These are phyloP conservation scores for Papilio glaucus DNA, from an alignment of 1,140 invertebrate genomes.

Conservation along the genomic window DNA sequence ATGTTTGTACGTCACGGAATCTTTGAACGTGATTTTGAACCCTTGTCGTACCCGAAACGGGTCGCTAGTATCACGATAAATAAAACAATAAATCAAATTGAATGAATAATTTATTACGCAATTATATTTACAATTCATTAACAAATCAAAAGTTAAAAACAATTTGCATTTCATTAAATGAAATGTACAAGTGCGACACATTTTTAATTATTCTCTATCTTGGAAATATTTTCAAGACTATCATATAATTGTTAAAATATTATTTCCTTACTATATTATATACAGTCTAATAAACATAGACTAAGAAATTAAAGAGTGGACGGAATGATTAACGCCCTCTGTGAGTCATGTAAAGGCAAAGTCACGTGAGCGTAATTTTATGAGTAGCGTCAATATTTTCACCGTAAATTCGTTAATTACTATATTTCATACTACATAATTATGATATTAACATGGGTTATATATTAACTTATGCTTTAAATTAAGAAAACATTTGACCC, in stretches of 20 bases:
- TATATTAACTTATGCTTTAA: no score
- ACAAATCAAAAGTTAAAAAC: conserved; percentile 23
- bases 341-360: not conserved
- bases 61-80: no score
- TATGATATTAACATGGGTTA: no score
- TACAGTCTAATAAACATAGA: conserved; percentile 8
- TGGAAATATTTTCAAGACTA: conserved; percentile 15
- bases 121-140: conserved; percentile 25
- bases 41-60: no score
- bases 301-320: conserved; percentile 13
- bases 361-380: not conserved
- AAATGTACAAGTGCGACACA: not conserved
- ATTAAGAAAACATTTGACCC: no score
- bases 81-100: conserved; percentile 1
- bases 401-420: not conserved
- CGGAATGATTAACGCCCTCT: not conserved
- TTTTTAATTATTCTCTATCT: not conserved
- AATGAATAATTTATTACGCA: conserved; percentile 29
- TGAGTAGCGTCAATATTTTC: not conserved
- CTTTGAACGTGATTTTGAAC: no score
- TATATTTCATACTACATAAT: no score
- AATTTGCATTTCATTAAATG: not conserved
- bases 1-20: no score
- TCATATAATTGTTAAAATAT: not conserved
- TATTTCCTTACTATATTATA: not conserved